Base-by-base conservation (phyloP, 2,797 vertebrate species). In the Poecile montanus region DNA sequence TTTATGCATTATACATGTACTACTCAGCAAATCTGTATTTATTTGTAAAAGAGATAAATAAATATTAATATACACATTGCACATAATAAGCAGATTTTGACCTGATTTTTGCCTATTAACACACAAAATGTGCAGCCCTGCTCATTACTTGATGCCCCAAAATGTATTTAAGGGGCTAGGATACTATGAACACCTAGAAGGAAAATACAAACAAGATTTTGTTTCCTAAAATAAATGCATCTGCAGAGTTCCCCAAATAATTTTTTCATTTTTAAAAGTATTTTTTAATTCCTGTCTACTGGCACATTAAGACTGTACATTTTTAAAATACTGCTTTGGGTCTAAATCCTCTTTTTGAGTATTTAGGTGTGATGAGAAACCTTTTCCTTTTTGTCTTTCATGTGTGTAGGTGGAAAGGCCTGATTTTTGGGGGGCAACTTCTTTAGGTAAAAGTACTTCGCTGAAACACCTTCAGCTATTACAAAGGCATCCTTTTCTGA, bases 11-110 rank as follows among this genome's bases (percentile, higher is more conserved):
- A 68, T 85, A 89, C 78, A 70, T 78, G 67, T 85, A 93, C 85
- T 90, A 95, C 89, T 97, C 96, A 97, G 97, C 94, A 97, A 96
- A 98, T 96, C 94, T 94, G n/a, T 94, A 95, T 63, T 92, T 95
- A 97, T 96, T 96, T 96, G 61, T 66, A 94, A 91, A 72, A 88
- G 56, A 79, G 17, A 96, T 50, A 92, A 95, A 97, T 96, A 93
- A 95, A 95, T 97, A 97, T 95, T 95, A 94, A 97, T 95, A 92
- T 63, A 94, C 77, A 86, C 40, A 63, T 58, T 71, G 82, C 81
- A 91, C 71, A 91, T 91, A 68, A 96, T 94, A 97, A 91, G 54
- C 62, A 84, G 90, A 90, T 77, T 89, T 65, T 86, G 51, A 95
- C 62, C 30, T 34, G 61, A 56, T 95, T 96, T 90, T 83, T 91